Conservation (phyloP, 1,140 invertebrate genomes). For the Drosophila mayri region DNA sequence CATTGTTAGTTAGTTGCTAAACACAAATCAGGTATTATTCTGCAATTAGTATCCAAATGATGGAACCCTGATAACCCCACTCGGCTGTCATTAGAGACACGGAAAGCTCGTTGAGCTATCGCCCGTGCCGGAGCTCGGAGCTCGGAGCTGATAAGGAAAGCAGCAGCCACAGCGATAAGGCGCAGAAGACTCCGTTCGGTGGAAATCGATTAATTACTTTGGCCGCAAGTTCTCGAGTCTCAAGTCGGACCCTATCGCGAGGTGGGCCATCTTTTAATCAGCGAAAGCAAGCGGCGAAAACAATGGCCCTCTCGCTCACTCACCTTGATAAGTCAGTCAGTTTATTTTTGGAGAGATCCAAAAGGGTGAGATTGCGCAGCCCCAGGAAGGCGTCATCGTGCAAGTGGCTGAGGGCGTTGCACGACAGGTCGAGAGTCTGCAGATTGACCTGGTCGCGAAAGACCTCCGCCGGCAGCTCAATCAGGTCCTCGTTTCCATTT, state of each 20-base stretch:
- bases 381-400: conserved; percentile 86
- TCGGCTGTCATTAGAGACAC: conserved; percentile 36
- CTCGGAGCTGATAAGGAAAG: conserved; percentile 24
- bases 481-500: conserved; percentile 86
- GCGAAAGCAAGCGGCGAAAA: conserved; percentile 20
- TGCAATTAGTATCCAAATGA: conserved; percentile 23
- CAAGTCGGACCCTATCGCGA: conserved; percentile 83
- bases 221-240: conserved; percentile 20
- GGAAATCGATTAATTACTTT: conserved; percentile 54
- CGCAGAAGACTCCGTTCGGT: conserved; percentile 8
- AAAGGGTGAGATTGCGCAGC: conserved; percentile 85
- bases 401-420: conserved; percentile 86
- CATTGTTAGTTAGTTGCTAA: not conserved
- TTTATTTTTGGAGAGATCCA: conserved; percentile 86
- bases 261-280: conserved; percentile 84
- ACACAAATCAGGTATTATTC: conserved; percentile 6
- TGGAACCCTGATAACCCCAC: conserved; percentile 34
- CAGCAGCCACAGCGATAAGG: conserved; percentile 37
- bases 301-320: conserved; percentile 13
- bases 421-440: conserved; percentile 86
- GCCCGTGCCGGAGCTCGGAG: conserved; percentile 13
- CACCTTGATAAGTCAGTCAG: conserved; percentile 65
- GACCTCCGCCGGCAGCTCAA: conserved; percentile 85
- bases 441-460: conserved; percentile 87
- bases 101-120: conserved; percentile 16